Base-by-base conservation (phyloP, 2,888 invertebrate genomes). In the Erynnis tages region DNA sequence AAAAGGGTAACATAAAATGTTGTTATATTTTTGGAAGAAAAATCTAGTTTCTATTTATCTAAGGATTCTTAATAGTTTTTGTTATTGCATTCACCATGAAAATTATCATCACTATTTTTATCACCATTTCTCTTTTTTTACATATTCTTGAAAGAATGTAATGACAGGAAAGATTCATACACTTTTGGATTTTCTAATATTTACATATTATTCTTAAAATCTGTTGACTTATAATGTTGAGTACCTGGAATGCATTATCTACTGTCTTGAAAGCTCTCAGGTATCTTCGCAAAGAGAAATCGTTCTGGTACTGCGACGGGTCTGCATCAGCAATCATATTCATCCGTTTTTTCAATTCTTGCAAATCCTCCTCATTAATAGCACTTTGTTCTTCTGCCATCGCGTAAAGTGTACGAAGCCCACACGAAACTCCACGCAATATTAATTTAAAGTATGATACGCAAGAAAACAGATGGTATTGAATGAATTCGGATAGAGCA, bases 181-280 rank as follows among this genome's bases (percentile, higher is more conserved):
- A n/a, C n/a, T n/a, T n/a, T n/a, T n/a, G n/a, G n/a, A n/a, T n/a
- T n/a, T n/a, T n/a, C n/a, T n/a, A n/a, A n/a, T n/a, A n/a, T n/a
- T n/a, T n/a, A n/a, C n/a, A n/a, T n/a, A n/a, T n/a, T n/a, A n/a
- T n/a, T n/a, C n/a, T n/a, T n/a, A n/a, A n/a, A n/a, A n/a, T n/a
- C n/a, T n/a, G n/a, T n/a, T n/a, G 3, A 21, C 21, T 21, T 29
- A 19, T 45, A 7, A 35, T 14, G 3, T 6, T 8, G 30, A 11
- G 73, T 79, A 94, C 94, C 91, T 94, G 93, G 76, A 94, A 94
- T 55, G 95, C 93, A 65, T 89, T 91, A 73, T 95, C 95, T 35
- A 93, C 92, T 27, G 91, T 93, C 80, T 93, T 93, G 68, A 95
- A 95, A 10, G 95, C 95, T 63, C 93, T 87, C 53, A 95, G 79